Evolutionary conservation across 2,113 vertebrate genomes (phyloP).

Genomic region (Condylura cristata): DNA sequence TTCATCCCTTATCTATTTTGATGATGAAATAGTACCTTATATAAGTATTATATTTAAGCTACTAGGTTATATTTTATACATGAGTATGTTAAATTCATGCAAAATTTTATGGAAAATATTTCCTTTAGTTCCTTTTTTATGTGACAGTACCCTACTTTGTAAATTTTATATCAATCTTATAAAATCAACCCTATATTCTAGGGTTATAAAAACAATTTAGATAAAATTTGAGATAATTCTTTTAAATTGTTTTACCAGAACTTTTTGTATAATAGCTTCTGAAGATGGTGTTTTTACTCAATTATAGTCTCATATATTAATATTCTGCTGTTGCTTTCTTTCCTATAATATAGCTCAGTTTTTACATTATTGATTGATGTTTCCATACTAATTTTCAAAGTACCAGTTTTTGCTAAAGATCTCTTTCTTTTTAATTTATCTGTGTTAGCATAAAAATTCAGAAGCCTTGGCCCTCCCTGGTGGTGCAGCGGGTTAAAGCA

Average conservation of each 20-base stretch:
- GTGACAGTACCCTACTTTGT: neutral
- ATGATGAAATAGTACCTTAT: neutral
- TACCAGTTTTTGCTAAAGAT: neutral
- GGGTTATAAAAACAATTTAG: constrained; percentile 77
- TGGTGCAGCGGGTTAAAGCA: too few relatives aligned
- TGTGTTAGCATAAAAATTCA: neutral
- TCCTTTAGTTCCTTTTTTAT: constrained; percentile 40
- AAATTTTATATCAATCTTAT: constrained; percentile 50
- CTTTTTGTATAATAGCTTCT: constrained; percentile 54
- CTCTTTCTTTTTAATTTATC: neutral
- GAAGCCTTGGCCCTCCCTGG: too few relatives aligned
- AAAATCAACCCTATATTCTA: neutral
- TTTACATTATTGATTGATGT: neutral
- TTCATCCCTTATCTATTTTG: neutral
- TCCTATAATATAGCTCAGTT: constrained; percentile 8
- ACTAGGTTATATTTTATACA: neutral
- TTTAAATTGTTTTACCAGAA: constrained; percentile 68
- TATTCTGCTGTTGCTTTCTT: constrained; percentile 18
- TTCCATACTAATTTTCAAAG: constrained; percentile 25
- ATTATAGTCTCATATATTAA: constrained; percentile 56
- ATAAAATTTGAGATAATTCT: constrained; percentile 69
- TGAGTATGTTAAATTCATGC: neutral
- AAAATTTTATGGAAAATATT: neutral
- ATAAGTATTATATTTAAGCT: neutral
- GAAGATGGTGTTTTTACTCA: constrained; percentile 49